Conservation (phyloP, 2,113 vertebrate species). For the Pterocles gutturalis region DNA sequence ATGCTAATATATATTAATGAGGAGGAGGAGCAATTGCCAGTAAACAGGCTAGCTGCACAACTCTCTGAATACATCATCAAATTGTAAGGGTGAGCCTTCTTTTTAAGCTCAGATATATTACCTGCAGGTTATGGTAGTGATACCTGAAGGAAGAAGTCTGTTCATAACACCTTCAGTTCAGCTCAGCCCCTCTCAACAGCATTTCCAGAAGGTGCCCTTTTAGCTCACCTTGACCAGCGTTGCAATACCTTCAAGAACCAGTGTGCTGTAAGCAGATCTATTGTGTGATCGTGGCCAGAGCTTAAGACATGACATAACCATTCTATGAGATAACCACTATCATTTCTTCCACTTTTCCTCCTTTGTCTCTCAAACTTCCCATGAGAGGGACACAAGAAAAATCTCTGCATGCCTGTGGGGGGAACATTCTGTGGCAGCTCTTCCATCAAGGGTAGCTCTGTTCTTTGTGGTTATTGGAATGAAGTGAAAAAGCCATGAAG, state of each 20-base stretch:
- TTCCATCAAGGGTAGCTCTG: background rate
- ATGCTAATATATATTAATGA: background rate
- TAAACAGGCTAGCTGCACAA: background rate
- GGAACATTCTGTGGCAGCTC: background rate
- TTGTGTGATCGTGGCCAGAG: background rate
- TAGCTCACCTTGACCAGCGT: background rate
- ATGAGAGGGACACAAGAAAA: background rate
- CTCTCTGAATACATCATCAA: background rate
- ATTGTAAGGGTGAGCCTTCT: background rate
- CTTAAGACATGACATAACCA: background rate
- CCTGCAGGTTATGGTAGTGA: background rate
- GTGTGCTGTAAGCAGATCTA: background rate
- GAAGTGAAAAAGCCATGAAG: slow-evolving; percentile 1
- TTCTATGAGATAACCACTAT: background rate
- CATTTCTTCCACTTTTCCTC: background rate
- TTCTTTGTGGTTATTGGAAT: background rate
- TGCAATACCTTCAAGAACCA: background rate
- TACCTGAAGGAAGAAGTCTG: background rate
- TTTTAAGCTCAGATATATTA: background rate
- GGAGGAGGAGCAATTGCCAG: background rate
- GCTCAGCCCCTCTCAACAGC: background rate
- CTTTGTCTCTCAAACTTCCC: background rate
- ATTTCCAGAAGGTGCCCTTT: background rate
- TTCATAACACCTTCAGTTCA: background rate
- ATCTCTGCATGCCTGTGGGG: background rate